These are phyloP conservation scores for Potamilus streckersoni DNA, from an alignment of 1,140 invertebrate species.

Conservation along the genomic window DNA sequence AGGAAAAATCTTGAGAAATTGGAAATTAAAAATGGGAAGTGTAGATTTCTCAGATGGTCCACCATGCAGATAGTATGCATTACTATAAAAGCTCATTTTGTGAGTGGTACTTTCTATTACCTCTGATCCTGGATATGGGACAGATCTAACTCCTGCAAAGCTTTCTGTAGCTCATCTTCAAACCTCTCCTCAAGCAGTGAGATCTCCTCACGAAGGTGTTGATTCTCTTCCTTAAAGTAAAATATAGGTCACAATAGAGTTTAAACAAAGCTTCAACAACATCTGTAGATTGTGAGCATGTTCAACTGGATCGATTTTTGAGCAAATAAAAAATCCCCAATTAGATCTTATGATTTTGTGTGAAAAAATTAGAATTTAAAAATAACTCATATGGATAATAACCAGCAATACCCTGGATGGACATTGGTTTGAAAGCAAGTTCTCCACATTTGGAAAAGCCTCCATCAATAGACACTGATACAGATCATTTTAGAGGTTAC, in stretches of 20 bases:
- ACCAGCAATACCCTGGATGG: neutral
- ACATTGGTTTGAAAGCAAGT: no score
- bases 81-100: neutral
- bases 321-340: neutral
- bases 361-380: neutral
- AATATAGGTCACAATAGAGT: neutral
- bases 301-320: neutral
- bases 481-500: no score
- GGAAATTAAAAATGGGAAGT: neutral
- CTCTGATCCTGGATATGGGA: slow-evolving; percentile 20
- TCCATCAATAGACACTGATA: no score
- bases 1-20: neutral
- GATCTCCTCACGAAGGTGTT: slow-evolving; percentile 18
- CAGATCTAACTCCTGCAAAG: slow-evolving; percentile 23
- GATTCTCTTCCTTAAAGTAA: slow-evolving; percentile 21
- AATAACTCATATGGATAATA: neutral
- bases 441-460: no score
- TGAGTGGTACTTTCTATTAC: slow-evolving; percentile 2
- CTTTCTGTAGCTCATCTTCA: slow-evolving; percentile 18
- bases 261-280: neutral
- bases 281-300: neutral
- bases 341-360: neutral
- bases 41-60: neutral
- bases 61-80: neutral
- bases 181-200: slow-evolving; percentile 18